Evolutionary conservation across 2,797 vertebrate species (phyloP), one percentile per base, ranked within the genome.

Genomic region (Apodemus agrarius): DNA sequence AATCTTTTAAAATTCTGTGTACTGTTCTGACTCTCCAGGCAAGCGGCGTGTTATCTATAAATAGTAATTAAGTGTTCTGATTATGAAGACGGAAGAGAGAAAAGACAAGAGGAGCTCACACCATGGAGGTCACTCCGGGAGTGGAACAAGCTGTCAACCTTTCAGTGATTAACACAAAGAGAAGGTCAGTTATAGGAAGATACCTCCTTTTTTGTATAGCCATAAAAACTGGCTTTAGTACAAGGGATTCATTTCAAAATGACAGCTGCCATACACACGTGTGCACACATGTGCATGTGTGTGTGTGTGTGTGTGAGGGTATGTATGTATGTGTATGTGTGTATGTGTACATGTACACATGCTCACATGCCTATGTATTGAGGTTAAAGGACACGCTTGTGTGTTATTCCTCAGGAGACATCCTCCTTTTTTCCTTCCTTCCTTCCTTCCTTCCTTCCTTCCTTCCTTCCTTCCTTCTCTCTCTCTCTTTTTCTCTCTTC

Each of bases 1-100:
- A 21, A 75, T 89, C 90, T 78, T 87, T 95, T 96, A 89, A 91
- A 54, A 65, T 93, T 84, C 1, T 37, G 6, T 43, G 29, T 31
- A 85, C 31, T 92, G 13, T 37, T 37, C 83, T 65, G 40, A 52
- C 22, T 34, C 3, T 89, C 65, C 84, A 74, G 54, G 63, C 17
- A 34, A 63, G 17, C 57, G 7, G 24, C n/a, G 46, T 40, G 37
- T 21, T 43, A 82, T 26, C 52, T 16, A 40, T 78, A 90, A 85
- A 52, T 37, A 76, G 49, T 69, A 49, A 57, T 34, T 24, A 31
- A 80, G 12, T 37, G 3, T 11, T 82, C 19, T 22, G 16, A 59
- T 21, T 37, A 40, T 17, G 24, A 26, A 6, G 4, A 13, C 0
- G 17, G n/a, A 63, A 84, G 65, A 40, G 26, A 31, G 26, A 67